Evolutionary conservation across 2,888 invertebrate species (phyloP).

Genomic region (Blastobasis adustella): DNA sequence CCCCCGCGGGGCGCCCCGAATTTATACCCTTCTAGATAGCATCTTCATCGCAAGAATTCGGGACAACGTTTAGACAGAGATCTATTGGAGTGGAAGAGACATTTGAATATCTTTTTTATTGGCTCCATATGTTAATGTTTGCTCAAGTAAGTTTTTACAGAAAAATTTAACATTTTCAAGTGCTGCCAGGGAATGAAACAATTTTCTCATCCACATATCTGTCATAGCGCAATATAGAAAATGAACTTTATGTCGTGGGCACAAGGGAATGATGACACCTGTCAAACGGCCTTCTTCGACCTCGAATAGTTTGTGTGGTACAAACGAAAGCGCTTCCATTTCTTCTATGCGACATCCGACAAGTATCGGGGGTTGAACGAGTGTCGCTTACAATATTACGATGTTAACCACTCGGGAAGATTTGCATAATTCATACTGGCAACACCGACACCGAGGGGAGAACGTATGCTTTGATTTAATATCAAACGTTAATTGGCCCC

Average conservation of each 20-base stretch:
- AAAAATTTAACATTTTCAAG: not conserved
- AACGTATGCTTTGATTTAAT: slow-evolving; percentile 49
- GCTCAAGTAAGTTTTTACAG: not conserved
- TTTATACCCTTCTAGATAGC: slow-evolving; percentile 62
- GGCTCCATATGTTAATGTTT: not conserved
- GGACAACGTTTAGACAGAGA: slow-evolving; percentile 31
- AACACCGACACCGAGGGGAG: slow-evolving; percentile 15
- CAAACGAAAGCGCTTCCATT: slow-evolving; percentile 20
- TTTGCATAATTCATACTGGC: slow-evolving; percentile 69
- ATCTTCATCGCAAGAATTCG: slow-evolving; percentile 58
- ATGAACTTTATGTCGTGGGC: not conserved
- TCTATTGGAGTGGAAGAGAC: slow-evolving; percentile 29
- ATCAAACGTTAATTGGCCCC: slow-evolving; percentile 43
- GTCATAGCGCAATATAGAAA: not conserved
- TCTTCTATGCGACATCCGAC: slow-evolving; percentile 11
- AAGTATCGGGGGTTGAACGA: slow-evolving; percentile 34
- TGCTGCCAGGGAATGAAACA: not conserved
- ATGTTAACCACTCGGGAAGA: slow-evolving; percentile 67
- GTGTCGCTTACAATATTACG: slow-evolving; percentile 73
- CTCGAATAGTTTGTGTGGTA: not conserved
- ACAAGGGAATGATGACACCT: not conserved
- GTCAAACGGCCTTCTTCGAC: not conserved
- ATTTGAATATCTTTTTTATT: slow-evolving; percentile 1
- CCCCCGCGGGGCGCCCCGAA: slow-evolving; percentile 34
- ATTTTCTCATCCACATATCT: not conserved